Evolutionary conservation across 1,140 invertebrate species (phyloP), one percentile per base, ranked within the genome.

Genomic region (Sarcophaga bullata): DNA sequence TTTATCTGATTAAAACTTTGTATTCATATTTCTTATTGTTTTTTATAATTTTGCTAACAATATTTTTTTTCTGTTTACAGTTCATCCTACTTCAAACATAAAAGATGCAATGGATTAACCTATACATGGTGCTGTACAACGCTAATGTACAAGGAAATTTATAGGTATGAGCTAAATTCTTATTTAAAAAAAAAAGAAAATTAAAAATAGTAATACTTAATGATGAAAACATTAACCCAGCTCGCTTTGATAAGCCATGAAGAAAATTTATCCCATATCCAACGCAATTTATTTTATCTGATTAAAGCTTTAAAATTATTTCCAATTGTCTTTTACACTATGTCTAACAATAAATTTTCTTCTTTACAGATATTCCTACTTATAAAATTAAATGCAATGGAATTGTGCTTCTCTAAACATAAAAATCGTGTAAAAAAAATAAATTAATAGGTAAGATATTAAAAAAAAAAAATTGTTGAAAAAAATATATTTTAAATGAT

Each of bases 241-340:
- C 86, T 87, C 86, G 86, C 86, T 87, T 87, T 82, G 86, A 87
- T 62, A 11, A 62, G n/a, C 78, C 76, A 58, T 86, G 86, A 86
- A 86, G 86, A 87, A 58, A 87, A 87, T 81, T 87, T 37, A 85
- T 84, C 84, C 84, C 3, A 47, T 84, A 37, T 13, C 25, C 73
- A 75, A 75, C 73, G 72, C 73, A 75, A 78, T 68, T 13, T 25
- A 80, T 75, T 25, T 47, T 17, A 46, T n/a, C 25, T 37, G 25
- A 37, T 2, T 37, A 37, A 37, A 37, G 25, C 25, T 37, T 37
- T 37, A 37, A 37, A 37, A 37, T 4, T 37, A 37, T 37, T 37
- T 37, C 1, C 4, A 37, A 37, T 37, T 37, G 25, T 37, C 25
- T 4, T 37, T 37, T 37, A 37, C 25, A 37, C 1, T 37, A 2